Percentiles rank a stretch among this genome's conserved stretches.
Conservation (phyloP, 2,888 invertebrate genomes). For the Drosophila peninsularis region DNA sequence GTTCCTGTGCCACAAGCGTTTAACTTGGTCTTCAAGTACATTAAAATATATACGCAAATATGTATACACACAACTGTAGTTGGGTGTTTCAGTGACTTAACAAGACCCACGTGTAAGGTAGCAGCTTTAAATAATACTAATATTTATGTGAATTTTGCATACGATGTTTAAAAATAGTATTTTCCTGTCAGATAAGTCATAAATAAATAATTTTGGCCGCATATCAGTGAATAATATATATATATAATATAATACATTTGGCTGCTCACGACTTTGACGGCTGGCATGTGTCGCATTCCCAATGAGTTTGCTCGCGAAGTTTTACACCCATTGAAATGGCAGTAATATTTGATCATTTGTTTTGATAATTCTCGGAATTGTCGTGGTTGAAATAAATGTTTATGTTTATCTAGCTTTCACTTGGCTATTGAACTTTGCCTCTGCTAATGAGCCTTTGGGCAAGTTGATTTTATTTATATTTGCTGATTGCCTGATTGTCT, state of each 20-base stretch:
- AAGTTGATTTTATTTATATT: too few relatives aligned
- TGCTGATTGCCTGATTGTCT: too few relatives aligned
- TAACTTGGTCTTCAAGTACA: constrained; percentile 5
- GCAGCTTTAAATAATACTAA: constrained; percentile 26
- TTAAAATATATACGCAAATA: not conserved
- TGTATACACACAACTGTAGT: not conserved
- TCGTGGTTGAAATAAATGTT: not conserved
- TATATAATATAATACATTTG: too few relatives aligned
- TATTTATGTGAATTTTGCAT: constrained; percentile 33
- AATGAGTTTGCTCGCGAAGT: constrained; percentile 3
- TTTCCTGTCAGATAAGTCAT: constrained; percentile 1
- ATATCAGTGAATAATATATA: constrained; percentile 10
- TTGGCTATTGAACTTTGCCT: constrained; percentile 7
- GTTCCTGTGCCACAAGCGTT: constrained; percentile 8
- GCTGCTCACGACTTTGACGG: not conserved
- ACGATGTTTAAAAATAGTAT: constrained; percentile 18
- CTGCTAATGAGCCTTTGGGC: not conserved
- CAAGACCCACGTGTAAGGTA: constrained; percentile 47
- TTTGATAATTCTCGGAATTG: constrained; percentile 10
- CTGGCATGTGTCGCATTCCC: constrained; percentile 22
- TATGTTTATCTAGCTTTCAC: constrained; percentile 4
- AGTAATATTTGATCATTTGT: constrained; percentile 7
- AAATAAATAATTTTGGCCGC: constrained; percentile 6
- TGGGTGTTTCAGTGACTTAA: constrained; percentile 22
- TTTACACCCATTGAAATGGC: not conserved